These are phyloP conservation scores for Syngnathus acus DNA, from an alignment of 2,797 vertebrate species.

Conservation along the genomic window DNA sequence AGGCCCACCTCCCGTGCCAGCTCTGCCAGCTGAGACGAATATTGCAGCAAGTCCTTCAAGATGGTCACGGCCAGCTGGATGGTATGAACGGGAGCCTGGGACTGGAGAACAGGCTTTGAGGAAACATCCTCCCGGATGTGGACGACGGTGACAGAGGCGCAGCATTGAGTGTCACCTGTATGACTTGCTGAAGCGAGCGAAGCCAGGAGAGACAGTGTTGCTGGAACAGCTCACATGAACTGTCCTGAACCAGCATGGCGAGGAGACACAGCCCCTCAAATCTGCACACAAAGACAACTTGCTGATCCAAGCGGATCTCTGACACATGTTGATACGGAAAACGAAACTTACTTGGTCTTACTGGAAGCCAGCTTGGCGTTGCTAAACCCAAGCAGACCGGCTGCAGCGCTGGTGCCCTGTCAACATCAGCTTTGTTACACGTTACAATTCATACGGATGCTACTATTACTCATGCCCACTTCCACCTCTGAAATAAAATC, in stretches of 20 bases:
- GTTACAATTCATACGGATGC: not conserved
- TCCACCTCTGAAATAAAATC: too few relatives aligned
- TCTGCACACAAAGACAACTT: conserved; percentile 45
- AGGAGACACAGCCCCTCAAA: conserved; percentile 85
- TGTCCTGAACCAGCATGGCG: conserved; percentile 82
- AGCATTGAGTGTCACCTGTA: conserved; percentile 70
- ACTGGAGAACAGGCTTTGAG: conserved; percentile 57
- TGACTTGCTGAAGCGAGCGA: conserved; percentile 80
- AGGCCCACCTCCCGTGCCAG: conserved; percentile 81
- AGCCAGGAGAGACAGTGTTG: conserved; percentile 86
- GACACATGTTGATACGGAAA: not conserved
- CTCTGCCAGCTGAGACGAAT: conserved; percentile 78
- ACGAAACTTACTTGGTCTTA: conserved; percentile 76
- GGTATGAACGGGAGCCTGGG: conserved; percentile 78
- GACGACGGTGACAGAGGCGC: not conserved
- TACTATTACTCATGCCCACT: too few relatives aligned
- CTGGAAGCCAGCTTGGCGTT: conserved; percentile 73
- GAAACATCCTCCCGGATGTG: not conserved
- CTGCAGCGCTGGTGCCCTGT: conserved; percentile 68
- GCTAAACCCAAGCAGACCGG: conserved; percentile 74
- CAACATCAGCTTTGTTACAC: too few relatives aligned
- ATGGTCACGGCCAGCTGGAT: conserved; percentile 78
- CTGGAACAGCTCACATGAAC: conserved; percentile 80
- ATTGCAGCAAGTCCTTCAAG: conserved; percentile 78
- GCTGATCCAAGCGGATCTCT: not conserved